Conservation (phyloP, 2,888 invertebrate species). For the Drosophila hamatofila region DNA sequence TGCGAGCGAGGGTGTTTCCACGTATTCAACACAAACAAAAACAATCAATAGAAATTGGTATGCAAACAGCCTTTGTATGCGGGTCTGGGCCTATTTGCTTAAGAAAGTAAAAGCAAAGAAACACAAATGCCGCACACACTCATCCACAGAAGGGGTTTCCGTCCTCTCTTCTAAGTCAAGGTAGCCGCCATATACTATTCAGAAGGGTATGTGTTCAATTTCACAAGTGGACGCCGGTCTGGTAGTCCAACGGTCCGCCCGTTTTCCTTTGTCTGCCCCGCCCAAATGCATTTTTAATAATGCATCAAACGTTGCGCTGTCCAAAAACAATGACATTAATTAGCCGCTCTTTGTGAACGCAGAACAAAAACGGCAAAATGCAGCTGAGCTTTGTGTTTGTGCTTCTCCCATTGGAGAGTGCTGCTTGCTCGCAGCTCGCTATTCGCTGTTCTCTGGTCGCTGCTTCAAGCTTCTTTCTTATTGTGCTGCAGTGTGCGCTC, state of each 20-base stretch:
- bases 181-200: constrained; percentile 2
- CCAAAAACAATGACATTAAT: constrained; percentile 79
- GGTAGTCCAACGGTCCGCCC: too few species aligned
- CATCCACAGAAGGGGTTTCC: constrained; percentile 11
- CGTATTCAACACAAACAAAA: constrained; percentile 62
- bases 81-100: constrained; percentile 60
- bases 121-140: constrained; percentile 26
- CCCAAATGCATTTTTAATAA: constrained; percentile 71
- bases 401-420: constrained; percentile 1
- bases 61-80: constrained; percentile 70
- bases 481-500: constrained; percentile 46
- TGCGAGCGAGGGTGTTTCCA: constrained; percentile 11
- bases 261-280: constrained; percentile 12
- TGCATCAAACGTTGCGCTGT: constrained; percentile 59
- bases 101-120: constrained; percentile 69
- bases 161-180: constrained; percentile 17
- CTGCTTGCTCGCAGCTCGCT: constrained; percentile 4
- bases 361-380: constrained; percentile 51
- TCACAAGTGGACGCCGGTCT: constrained; percentile 26
- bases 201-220: constrained; percentile 26
- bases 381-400: constrained; percentile 51
- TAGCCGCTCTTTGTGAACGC: constrained; percentile 68
- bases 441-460: not conserved
- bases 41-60: constrained; percentile 77
- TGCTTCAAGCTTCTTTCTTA: constrained; percentile 19